Base-by-base conservation (phyloP, 2,113 vertebrate genomes). In the Tenrec ecaudatus region DNA sequence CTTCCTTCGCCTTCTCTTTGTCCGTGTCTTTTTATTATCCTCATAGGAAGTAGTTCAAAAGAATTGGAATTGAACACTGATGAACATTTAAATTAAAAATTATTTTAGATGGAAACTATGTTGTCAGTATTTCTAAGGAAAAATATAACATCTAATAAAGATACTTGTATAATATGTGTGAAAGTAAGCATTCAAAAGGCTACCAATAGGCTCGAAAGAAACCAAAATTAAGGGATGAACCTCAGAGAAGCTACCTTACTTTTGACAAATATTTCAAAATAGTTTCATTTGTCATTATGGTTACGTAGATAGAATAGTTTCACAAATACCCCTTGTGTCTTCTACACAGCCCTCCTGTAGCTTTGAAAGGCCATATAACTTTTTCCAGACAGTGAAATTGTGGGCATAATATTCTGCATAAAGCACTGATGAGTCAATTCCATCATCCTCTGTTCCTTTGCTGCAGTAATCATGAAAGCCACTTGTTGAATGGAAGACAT, bases 401-500 rank as follows among this genome's bases (percentile, higher is more conserved):
- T 47, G 20, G 17, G 7, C 58, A 17, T 47, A 47, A 40, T 58
- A 78, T 90, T 76, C 43, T 20, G 7, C 3, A 3, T 47, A 3
- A 68, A 90, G 20, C 31, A n/a, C 47, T 40, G 23, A 53, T 53
- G 47, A 8, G 47, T 53, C 47, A 10, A 82, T 3, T 60, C 47
- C 40, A 25, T 10, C 1, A 3, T n/a, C 25, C 2, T 36, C n/a
- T 57, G 17, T 1, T 43, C 20, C 36, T 78, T 43, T 64, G 33
- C 0, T 3, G 31, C 16, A 76, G 17, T 22, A 53, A 79, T 9
- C 5, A 0, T 0, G 4, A 16, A 58, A 43, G 38, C 0, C 43
- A n/a, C 31, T 25, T 11, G n/a, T 68, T 47, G 16, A 57, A 5
- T 16, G 40, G 36, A 27, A 69, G 15, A 60, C 4, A 29, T 83